Conservation (phyloP, 2,113 vertebrate genomes). For the Hydrochoerus hydrochaeris region DNA sequence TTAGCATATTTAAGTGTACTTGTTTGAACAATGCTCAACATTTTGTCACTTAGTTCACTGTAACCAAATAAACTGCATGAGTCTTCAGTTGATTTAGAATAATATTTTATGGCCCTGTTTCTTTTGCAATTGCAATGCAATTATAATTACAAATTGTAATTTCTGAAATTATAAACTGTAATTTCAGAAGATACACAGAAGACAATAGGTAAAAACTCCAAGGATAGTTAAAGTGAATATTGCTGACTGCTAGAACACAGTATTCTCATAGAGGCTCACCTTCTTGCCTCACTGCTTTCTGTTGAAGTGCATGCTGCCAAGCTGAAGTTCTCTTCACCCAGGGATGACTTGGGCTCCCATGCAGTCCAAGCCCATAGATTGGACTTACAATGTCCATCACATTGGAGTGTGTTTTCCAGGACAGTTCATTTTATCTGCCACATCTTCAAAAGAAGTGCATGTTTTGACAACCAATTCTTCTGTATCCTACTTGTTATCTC, state of each 20-base stretch:
- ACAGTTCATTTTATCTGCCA: background rate
- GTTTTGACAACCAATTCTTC: background rate
- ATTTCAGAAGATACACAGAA: constrained; percentile 44
- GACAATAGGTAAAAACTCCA: background rate
- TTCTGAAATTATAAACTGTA: constrained; percentile 47
- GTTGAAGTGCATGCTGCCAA: background rate
- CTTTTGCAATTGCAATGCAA: background rate
- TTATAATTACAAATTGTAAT: constrained; percentile 39
- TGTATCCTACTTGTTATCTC: background rate
- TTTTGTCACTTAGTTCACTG: constrained; percentile 2
- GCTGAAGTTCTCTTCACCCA: background rate
- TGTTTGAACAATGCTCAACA: constrained; percentile 37
- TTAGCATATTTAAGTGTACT: background rate
- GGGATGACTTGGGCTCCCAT: background rate
- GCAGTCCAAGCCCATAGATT: too few relatives aligned
- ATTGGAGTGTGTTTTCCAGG: background rate
- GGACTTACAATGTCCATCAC: too few relatives aligned
- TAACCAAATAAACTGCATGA: constrained; percentile 58
- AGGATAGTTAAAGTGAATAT: background rate
- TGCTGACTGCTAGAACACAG: background rate
- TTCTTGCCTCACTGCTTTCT: background rate
- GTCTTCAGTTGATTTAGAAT: constrained; percentile 26
- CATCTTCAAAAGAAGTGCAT: background rate
- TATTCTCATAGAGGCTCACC: background rate
- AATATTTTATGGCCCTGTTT: constrained; percentile 4